Evolutionary conservation across 1,140 invertebrate genomes (phyloP), one percentile per base, ranked within the genome.

Genomic region (Ostrea edulis): DNA sequence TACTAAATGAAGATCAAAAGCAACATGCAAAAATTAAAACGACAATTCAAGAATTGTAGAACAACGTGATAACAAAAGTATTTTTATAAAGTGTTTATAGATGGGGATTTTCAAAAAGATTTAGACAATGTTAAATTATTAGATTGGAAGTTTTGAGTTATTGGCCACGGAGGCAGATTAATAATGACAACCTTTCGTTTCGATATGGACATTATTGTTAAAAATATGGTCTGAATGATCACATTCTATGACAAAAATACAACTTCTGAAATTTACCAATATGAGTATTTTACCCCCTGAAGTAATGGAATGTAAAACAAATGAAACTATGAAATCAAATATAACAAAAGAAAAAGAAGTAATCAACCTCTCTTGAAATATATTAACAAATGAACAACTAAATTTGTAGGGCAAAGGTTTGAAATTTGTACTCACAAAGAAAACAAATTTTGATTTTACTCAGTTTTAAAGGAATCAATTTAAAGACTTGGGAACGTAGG

Each of bases 401-500:
- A 65, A 44, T 5, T 44, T 85, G 9, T 65, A 65, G 29, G 20
- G 14, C 25, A 85, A 88, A 85, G 83, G 83, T 0, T 4, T 85
- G 3, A 81, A 65, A 65, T 88, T 85, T 82, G 62, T 62, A n/a
- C n/a, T n/a, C n/a, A n/a, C 3, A 88, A 65, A 44, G 77, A 44
- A 44, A n/a, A 85, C n/a, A 8, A 84, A 68, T n/a, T 25, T 88
- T 35, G 65, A 81, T 35, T 35, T 85, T 2, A 35, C 65, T 4
- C 58, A 88, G 71, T 54, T 88, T 25, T 53, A 58, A n/a, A n/a
- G n/a, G n/a, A n/a, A n/a, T n/a, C n/a, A n/a, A n/a, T n/a, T n/a
- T n/a, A n/a, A n/a, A n/a, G n/a, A n/a, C n/a, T n/a, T n/a, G n/a
- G n/a, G n/a, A n/a, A n/a, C n/a, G n/a, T n/a, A n/a, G n/a, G n/a